These are phyloP conservation scores for Pyrocoelia pectoralis DNA, from an alignment of 2,888 invertebrate species.

Conservation along the genomic window DNA sequence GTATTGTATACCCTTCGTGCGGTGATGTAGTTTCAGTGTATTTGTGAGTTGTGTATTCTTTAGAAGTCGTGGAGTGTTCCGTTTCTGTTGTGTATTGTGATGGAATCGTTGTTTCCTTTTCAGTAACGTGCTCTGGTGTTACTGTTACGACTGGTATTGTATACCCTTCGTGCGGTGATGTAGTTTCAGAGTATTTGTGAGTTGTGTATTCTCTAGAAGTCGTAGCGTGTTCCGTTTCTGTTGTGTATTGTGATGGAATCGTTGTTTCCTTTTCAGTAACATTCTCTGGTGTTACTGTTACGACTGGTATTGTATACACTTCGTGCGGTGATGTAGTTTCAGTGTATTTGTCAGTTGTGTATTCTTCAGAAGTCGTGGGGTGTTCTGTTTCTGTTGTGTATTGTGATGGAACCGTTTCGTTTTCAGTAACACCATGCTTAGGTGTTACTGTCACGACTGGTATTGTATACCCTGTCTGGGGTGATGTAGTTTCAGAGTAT, in stretches of 20 bases:
- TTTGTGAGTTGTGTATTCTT: not conserved
- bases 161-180: not conserved
- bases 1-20: not conserved
- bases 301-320: constrained; percentile 4
- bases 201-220: not conserved
- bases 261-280: not conserved
- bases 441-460: constrained; percentile 4
- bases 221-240: not conserved
- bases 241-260: not conserved
- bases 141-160: not conserved
- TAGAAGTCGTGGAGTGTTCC: not conserved
- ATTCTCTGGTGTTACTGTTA: not conserved
- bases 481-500: not conserved
- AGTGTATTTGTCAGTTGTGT: not conserved
- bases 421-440: not conserved
- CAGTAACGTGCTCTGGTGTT: not conserved
- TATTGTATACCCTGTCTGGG: not conserved
- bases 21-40: not conserved
- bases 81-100: not conserved
- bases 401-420: not conserved
- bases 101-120: not conserved
- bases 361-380: not conserved
- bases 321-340: not conserved
- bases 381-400: not conserved
- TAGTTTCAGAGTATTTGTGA: not conserved